Evolutionary conservation across 2,113 vertebrate species (phyloP).

Genomic region (Eolophus roseicapilla): DNA sequence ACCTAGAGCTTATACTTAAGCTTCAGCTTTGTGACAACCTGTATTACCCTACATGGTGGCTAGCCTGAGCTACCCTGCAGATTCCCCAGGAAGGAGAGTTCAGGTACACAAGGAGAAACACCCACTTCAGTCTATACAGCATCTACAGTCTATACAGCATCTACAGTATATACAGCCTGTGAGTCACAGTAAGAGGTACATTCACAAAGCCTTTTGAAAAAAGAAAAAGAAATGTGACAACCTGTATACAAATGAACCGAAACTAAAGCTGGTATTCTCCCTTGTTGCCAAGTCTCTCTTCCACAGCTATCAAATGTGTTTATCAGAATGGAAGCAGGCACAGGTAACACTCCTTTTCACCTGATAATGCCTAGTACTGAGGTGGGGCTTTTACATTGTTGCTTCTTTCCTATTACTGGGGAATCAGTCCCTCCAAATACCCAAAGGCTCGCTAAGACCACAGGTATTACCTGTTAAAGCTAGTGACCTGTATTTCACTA

Average conservation of each 20-base stretch:
- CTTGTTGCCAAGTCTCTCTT: not conserved
- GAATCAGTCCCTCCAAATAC: not conserved
- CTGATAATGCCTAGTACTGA: not conserved
- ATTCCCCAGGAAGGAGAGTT: not conserved
- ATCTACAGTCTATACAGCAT: not conserved
- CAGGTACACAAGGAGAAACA: not conserved
- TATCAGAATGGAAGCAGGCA: not conserved
- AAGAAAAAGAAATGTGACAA: not conserved
- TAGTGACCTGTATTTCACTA: not conserved
- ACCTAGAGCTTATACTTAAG: not conserved
- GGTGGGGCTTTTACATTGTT: not conserved
- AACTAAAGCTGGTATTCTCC: not conserved
- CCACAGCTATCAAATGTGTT: not conserved
- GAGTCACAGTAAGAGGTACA: not conserved
- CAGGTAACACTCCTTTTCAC: not conserved
- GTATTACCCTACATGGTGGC: not conserved
- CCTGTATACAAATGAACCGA: not conserved
- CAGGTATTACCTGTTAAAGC: not conserved
- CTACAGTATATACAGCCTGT: not conserved
- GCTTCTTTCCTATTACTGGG: fast-evolving
- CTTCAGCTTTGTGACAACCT: not conserved
- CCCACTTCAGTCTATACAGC: not conserved
- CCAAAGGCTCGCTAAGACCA: not conserved
- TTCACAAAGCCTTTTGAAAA: not conserved
- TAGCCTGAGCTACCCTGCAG: not conserved